phyloP scores from a whole-genome alignment of 2,113 vertebrate genomes.

The Phocoena phocoena region DNA sequence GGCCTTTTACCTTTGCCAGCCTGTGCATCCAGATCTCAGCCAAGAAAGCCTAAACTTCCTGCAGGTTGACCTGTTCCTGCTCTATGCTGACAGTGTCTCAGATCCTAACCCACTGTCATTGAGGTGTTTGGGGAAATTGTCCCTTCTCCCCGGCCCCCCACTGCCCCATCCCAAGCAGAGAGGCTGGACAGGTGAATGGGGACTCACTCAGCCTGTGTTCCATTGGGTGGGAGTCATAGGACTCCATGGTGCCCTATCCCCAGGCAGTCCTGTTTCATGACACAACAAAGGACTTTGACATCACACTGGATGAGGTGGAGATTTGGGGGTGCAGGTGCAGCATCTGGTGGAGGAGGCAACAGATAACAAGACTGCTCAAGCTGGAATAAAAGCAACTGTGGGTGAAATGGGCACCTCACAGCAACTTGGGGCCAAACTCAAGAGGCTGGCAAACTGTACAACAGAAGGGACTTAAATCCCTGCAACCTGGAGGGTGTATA shows the following conservation, averaged over 20 bases:
- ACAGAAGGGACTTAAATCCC: slow-evolving; percentile 86
- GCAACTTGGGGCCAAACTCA: slow-evolving; percentile 86
- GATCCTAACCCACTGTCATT: slow-evolving; percentile 85
- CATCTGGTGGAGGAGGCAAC: slow-evolving; percentile 88
- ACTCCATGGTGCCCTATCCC: background rate
- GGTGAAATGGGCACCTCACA: slow-evolving; percentile 77
- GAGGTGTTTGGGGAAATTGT: slow-evolving; percentile 85
- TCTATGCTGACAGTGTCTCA: slow-evolving; percentile 84
- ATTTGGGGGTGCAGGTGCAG: slow-evolving; percentile 84
- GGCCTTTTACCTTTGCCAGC: background rate
- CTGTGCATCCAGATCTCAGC: background rate
- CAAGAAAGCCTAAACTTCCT: background rate
- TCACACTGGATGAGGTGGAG: slow-evolving; percentile 84
- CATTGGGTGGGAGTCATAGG: background rate
- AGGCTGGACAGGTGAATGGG: background rate
- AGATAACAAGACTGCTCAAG: slow-evolving; percentile 84
- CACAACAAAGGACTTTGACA: slow-evolving; percentile 90
- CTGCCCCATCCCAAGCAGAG: background rate
- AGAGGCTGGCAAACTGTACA: slow-evolving; percentile 89
- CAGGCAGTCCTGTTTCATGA: slow-evolving; percentile 91
- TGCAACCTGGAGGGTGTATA: background rate
- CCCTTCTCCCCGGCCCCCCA: background rate
- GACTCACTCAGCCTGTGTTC: background rate
- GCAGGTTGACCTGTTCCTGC: background rate
- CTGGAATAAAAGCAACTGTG: slow-evolving; percentile 85